Evolutionary conservation across 2,888 invertebrate species (phyloP).

Genomic region (Drosophila maculinotata): DNA sequence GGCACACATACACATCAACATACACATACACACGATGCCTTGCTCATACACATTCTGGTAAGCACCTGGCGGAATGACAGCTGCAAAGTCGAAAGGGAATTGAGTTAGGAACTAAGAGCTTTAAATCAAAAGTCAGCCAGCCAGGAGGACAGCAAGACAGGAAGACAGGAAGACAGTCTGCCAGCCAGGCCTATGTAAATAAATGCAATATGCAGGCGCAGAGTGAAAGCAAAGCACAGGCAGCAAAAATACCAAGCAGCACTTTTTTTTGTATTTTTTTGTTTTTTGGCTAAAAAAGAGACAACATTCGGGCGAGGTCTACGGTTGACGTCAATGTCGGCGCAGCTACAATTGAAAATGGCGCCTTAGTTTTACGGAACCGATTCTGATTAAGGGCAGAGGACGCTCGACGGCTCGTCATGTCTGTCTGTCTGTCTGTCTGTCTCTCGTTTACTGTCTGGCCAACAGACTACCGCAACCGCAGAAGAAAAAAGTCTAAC

Average conservation of each 20-base stretch:
- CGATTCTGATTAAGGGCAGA: conserved; percentile 72
- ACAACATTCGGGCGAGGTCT: conserved; percentile 25
- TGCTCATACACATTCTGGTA: conserved; percentile 21
- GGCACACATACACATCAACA: conserved; percentile 19
- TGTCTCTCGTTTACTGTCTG: conserved; percentile 29
- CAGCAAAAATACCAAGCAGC: conserved; percentile 42
- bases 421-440: conserved; percentile 7
- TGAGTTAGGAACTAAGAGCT: conserved; percentile 72
- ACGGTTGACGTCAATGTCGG: conserved; percentile 44
- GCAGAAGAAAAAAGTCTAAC: conserved; percentile 54
- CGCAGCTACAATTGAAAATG: conserved; percentile 63
- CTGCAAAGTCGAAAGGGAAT: conserved; percentile 66
- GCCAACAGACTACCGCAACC: conserved; percentile 66
- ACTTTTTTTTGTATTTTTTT: conserved; percentile 31
- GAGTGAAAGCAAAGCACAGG: conserved; percentile 52
- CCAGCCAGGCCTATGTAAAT: conserved; percentile 71
- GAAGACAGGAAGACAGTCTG: conserved; percentile 13
- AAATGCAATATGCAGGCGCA: conserved; percentile 72
- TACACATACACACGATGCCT: conserved; percentile 23
- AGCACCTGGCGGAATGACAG: conserved; percentile 63
- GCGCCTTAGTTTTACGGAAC: conserved; percentile 65
- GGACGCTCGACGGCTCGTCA: conserved; percentile 40
- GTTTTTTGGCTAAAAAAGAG: conserved; percentile 56
- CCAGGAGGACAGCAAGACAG: conserved; percentile 22
- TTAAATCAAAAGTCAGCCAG: conserved; percentile 75